Evolutionary conservation across 2,113 vertebrate genomes (phyloP), one percentile per base, ranked within the genome.

Genomic region (Agapornis roseicollis): DNA sequence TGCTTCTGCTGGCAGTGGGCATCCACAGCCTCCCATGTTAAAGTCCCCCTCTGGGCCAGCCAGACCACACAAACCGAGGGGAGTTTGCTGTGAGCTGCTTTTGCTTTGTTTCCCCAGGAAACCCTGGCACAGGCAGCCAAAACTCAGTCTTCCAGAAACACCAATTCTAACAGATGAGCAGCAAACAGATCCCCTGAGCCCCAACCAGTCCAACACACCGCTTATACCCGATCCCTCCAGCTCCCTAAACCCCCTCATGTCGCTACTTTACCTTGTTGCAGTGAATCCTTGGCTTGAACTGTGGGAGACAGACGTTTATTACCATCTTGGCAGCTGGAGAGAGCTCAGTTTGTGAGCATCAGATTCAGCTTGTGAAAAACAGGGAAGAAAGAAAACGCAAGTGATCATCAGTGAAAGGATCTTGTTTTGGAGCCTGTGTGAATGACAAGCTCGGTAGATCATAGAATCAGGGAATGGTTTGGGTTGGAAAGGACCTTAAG

Each of bases 281-380:
- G 87, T 98, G 97, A 95, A 98, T 98, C 73, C 98, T 97, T 60
- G 99, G 98, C 89, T 97, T 96, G 96, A 99, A 99, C 70, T 99
- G 98, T 7, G 99, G 98, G 49, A 98, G 98, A 96, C 99, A 99
- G 93, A 99, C 97, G 95, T 99, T 99, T 92, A 99, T 98, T 53
- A 99, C 99, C 99, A 99, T 99, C 94, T 97, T 98, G 96, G 94
- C 88, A 89, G 96, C 5, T 73, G 95, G 69, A 91, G 63, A 91
- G 50, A 80, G 84, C 58, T 93, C 96, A 97, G 50, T 94, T 97
- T 83, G 94, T 72, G 76, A 95, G 93, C 96, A 97, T 97, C 96
- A 85, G 97, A 96, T 93, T 92, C 60, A 96, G 88, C 95, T 96
- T 96, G 83, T 77, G 13, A 93, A 90, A 85, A 79, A 70, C 55